phyloP scores from a whole-genome alignment of 1,140 invertebrate species.

The Meloidogyne floridensis region DNA sequence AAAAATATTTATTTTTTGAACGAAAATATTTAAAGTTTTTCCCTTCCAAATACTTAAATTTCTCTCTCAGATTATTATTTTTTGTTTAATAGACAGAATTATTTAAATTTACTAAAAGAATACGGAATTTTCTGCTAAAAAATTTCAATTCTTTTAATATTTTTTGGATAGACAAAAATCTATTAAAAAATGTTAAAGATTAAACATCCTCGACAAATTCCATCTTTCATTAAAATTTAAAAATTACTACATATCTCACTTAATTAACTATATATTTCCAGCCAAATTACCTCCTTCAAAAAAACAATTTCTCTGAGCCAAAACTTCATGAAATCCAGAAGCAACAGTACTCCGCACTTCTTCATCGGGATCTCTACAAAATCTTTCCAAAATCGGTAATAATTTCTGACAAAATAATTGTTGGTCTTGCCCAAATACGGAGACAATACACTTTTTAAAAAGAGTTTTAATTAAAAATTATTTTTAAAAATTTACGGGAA shows the following conservation, averaged over 20 bases:
- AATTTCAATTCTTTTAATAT: too few species aligned
- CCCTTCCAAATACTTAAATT: too few species aligned
- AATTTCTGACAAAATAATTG: conserved; percentile 43
- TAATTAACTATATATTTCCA: too few species aligned
- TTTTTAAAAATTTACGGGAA: conserved; percentile 63
- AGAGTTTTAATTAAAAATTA: conserved; percentile 1
- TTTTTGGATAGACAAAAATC: too few species aligned
- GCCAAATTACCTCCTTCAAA: background rate
- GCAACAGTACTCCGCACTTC: conserved; percentile 56
- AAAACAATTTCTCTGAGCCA: conserved; percentile 21
- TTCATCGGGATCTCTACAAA: conserved; percentile 42
- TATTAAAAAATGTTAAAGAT: too few species aligned
- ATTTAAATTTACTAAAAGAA: too few species aligned
- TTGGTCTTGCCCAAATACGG: conserved; percentile 38
- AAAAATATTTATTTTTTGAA: background rate
- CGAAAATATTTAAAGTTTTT: too few species aligned
- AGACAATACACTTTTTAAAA: conserved; percentile 46
- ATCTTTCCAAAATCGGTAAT: conserved; percentile 51
- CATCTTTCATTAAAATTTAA: background rate
- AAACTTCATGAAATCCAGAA: conserved; percentile 61
- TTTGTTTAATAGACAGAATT: too few species aligned
- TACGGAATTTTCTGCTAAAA: too few species aligned
- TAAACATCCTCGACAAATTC: too few species aligned
- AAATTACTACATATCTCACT: too few species aligned
- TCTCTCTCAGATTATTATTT: too few species aligned